Evolutionary conservation across 2,888 invertebrate genomes (phyloP).

Genomic region (Palloptera scutellata): DNA sequence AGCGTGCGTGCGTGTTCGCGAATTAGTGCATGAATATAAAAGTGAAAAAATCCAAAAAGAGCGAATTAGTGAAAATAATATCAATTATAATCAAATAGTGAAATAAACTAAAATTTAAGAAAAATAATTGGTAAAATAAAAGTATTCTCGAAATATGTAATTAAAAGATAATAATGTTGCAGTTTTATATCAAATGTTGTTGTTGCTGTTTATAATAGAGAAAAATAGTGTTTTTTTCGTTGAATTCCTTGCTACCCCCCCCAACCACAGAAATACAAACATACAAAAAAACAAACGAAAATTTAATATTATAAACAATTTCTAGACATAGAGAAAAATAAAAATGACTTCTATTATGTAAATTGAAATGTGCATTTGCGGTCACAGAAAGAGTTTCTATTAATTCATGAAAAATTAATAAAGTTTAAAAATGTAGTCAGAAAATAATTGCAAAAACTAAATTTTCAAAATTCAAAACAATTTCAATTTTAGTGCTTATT

Average conservation of each 20-base stretch:
- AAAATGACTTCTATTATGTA: neutral
- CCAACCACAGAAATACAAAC: neutral
- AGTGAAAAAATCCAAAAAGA: neutral
- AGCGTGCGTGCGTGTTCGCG: neutral
- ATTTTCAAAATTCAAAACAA: no score
- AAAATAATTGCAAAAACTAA: neutral
- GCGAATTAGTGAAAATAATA: neutral
- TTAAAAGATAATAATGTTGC: no score
- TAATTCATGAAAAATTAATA: neutral
- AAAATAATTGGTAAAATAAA: no score
- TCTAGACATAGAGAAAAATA: neutral
- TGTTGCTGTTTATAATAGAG: no score
- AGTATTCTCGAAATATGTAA: no score
- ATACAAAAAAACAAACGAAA: neutral
- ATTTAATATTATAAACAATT: neutral
- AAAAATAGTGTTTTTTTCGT: no score
- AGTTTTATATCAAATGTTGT: no score
- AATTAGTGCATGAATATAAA: neutral
- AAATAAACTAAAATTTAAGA: no score
- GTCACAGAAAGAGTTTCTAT: neutral
- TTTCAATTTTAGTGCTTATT: no score
- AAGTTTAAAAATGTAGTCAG: neutral
- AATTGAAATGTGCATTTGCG: neutral
- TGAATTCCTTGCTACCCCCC: no score
- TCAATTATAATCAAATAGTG: neutral